Conservation (phyloP, 2,797 vertebrate genomes). For the Centroberyx gerrardi region DNA sequence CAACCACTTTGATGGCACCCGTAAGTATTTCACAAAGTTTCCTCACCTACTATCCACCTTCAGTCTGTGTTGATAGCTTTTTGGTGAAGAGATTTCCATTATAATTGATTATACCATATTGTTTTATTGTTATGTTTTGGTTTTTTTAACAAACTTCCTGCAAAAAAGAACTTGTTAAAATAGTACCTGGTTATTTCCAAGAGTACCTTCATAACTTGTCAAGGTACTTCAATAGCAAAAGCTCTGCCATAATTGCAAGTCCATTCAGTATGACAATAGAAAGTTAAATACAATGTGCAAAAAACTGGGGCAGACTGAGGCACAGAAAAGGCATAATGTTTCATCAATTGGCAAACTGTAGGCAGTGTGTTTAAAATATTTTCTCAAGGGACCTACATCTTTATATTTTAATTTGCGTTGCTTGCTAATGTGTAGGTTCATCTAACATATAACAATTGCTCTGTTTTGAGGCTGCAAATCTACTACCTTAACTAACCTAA, state of each 20-base stretch:
- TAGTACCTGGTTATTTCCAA: neutral
- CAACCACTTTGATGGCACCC: conserved; percentile 93
- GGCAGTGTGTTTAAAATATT: neutral
- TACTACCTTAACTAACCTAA: neutral
- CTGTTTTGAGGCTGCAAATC: conserved; percentile 4
- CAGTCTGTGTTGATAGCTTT: neutral
- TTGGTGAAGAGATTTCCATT: neutral
- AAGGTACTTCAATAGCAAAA: neutral
- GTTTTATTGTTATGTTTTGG: neutral
- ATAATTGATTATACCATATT: neutral
- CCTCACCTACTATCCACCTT: neutral
- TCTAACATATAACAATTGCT: too few species aligned
- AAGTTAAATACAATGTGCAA: neutral
- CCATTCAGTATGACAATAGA: neutral
- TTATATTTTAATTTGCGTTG: neutral
- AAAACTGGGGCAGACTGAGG: too few species aligned
- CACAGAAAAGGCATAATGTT: neutral
- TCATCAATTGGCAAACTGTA: neutral
- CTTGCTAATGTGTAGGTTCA: too few species aligned
- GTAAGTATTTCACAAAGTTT: conserved; percentile 82
- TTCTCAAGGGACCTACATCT: neutral
- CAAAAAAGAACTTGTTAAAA: neutral
- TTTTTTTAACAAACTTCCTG: neutral
- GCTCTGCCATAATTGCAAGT: neutral
- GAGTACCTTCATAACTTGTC: neutral